Conservation (phyloP, 2,888 invertebrate species). For the Meteorus cinctellus region DNA sequence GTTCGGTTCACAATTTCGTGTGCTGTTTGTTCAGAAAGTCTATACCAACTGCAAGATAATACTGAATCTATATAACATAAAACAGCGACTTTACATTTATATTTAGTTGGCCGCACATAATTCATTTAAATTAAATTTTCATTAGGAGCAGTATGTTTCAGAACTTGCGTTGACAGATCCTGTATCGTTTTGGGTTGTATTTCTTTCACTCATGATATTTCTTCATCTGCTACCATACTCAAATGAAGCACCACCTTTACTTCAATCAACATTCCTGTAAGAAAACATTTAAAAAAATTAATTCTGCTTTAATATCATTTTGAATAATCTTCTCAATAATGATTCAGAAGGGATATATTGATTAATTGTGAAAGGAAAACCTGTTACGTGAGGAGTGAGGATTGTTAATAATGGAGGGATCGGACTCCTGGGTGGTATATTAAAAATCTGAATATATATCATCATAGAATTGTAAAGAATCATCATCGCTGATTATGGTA, state of each 20-base stretch:
- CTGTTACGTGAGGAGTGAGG: slow-evolving; percentile 4
- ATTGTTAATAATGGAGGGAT: background rate
- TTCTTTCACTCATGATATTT: slow-evolving; percentile 52
- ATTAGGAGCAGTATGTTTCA: slow-evolving; percentile 19
- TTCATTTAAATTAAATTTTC: slow-evolving; percentile 22
- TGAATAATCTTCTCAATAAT: background rate
- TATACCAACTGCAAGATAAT: slow-evolving; percentile 48
- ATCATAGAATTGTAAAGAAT: slow-evolving; percentile 56
- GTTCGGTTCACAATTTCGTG: slow-evolving; percentile 39
- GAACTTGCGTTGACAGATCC: slow-evolving; percentile 39
- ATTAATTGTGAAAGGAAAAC: background rate
- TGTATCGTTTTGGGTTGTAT: slow-evolving; percentile 46
- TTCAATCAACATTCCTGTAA: slow-evolving; percentile 66
- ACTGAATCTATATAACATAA: slow-evolving; percentile 49
- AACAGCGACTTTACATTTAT: slow-evolving; percentile 39
- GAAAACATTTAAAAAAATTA: slow-evolving; percentile 37
- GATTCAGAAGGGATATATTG: background rate
- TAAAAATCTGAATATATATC: slow-evolving; percentile 47
- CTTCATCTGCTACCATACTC: slow-evolving; percentile 49
- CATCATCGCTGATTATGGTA: slow-evolving; percentile 56
- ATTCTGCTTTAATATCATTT: background rate
- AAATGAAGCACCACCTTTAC: slow-evolving; percentile 50
- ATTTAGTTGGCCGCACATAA: background rate
- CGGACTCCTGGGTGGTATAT: background rate
- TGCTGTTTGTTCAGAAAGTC: slow-evolving; percentile 36